Conservation (phyloP, 2,888 invertebrate genomes). For the Desoria tigrina region DNA sequence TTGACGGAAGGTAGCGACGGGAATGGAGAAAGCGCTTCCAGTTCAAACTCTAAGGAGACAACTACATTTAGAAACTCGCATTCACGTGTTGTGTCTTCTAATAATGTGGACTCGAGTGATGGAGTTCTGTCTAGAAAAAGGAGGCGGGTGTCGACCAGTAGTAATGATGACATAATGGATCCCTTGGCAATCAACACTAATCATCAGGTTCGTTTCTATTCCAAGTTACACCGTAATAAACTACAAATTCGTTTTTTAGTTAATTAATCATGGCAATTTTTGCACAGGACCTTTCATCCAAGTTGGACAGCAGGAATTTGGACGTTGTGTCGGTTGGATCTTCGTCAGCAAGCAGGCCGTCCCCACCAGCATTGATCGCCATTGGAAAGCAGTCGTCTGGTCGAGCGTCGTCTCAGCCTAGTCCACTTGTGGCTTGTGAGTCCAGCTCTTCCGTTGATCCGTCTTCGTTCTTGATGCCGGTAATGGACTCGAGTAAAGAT, state of each 20-base stretch:
- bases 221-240: too few species aligned
- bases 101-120: constrained; percentile 28
- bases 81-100: constrained; percentile 25
- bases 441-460: constrained; percentile 38
- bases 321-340: constrained; percentile 41
- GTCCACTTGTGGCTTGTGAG: constrained; percentile 51
- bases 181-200: constrained; percentile 35
- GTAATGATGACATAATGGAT: constrained; percentile 48
- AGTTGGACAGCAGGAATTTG: constrained; percentile 26
- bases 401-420: constrained; percentile 45
- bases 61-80: neutral
- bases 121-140: constrained; percentile 22
- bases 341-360: constrained; percentile 49
- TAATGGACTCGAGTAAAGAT: constrained; percentile 43
- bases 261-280: neutral
- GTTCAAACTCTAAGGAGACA: neutral
- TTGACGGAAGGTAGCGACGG: constrained; percentile 66
- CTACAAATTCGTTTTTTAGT: too few species aligned
- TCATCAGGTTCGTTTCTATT: constrained; percentile 48
- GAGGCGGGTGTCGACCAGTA: constrained; percentile 50
- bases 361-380: constrained; percentile 48
- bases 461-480: constrained; percentile 49
- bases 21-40: constrained; percentile 15
- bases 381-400: constrained; percentile 37
- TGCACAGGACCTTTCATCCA: constrained; percentile 16